Conservation (phyloP, 2,888 invertebrate genomes). For the Aleiodes leptofemur region DNA sequence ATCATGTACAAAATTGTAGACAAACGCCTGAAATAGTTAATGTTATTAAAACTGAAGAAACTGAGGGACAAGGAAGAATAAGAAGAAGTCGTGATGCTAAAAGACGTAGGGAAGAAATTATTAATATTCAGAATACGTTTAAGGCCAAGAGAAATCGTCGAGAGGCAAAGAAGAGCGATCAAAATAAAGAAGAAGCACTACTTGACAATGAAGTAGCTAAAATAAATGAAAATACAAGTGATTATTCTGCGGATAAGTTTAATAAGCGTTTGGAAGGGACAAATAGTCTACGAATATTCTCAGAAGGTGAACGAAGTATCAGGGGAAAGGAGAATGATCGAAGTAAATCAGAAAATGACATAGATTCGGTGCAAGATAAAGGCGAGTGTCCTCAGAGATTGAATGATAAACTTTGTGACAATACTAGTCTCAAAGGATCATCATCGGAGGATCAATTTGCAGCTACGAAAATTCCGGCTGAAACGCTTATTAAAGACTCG, state of each 20-base stretch:
- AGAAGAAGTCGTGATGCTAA: constrained; percentile 68
- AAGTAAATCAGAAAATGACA: constrained; percentile 72
- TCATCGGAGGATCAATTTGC: background rate
- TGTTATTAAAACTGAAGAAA: constrained; percentile 61
- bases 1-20: constrained; percentile 66
- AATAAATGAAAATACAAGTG: constrained; percentile 71
- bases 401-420: constrained; percentile 55
- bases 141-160: constrained; percentile 62
- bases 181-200: constrained; percentile 70
- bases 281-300: constrained; percentile 65
- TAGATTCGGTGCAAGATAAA: constrained; percentile 54
- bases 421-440: constrained; percentile 54
- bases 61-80: constrained; percentile 63
- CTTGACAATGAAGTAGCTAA: constrained; percentile 72
- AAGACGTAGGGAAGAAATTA: constrained; percentile 63
- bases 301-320: constrained; percentile 60
- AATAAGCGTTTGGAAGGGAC: constrained; percentile 55
- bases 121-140: constrained; percentile 39
- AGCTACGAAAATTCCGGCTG: constrained; percentile 42
- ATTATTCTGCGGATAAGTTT: constrained; percentile 59
- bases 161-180: constrained; percentile 62
- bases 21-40: constrained; percentile 72
- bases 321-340: constrained; percentile 59
- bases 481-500: constrained; percentile 64
- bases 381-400: constrained; percentile 52